Percentiles rank a stretch among this genome's conserved stretches.
These are phyloP conservation scores for Drosophila setifemur DNA, from an alignment of 1,140 invertebrate species.

Conservation along the genomic window DNA sequence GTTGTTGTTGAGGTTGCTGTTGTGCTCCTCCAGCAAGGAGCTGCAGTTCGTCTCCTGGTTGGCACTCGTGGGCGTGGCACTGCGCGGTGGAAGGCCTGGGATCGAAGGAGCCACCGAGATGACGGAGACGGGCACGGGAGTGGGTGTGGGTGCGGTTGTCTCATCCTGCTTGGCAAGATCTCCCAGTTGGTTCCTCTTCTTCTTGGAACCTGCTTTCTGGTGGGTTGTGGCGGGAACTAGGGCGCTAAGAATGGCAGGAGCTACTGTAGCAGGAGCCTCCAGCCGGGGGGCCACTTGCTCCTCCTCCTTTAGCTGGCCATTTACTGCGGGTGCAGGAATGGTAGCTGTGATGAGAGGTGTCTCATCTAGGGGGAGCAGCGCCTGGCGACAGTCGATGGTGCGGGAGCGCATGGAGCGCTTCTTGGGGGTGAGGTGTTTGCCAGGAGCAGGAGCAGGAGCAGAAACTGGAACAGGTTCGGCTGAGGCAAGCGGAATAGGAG, in stretches of 20 bases:
- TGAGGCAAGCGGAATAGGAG: neutral
- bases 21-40: constrained; percentile 56
- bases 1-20: constrained; percentile 75
- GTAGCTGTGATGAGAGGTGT: neutral
- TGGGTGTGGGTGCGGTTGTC: neutral
- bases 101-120: constrained; percentile 53
- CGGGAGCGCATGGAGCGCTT: constrained; percentile 70
- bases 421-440: constrained; percentile 55
- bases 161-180: neutral
- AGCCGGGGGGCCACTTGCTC: too few species aligned
- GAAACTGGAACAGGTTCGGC: neutral
- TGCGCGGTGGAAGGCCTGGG: constrained; percentile 4
- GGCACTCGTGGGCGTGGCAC: constrained; percentile 41
- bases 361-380: constrained; percentile 24
- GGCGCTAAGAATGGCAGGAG: neutral
- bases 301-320: constrained; percentile 2
- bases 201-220: too few species aligned
- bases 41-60: constrained; percentile 43
- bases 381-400: constrained; percentile 64
- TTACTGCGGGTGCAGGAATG: neutral
- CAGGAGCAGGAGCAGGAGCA: neutral
- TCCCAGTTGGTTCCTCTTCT: too few species aligned
- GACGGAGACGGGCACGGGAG: constrained; percentile 48
- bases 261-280: neutral
- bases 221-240: too few species aligned